Conservation (phyloP, 2,888 invertebrate species). For the Volucella zonaria region DNA sequence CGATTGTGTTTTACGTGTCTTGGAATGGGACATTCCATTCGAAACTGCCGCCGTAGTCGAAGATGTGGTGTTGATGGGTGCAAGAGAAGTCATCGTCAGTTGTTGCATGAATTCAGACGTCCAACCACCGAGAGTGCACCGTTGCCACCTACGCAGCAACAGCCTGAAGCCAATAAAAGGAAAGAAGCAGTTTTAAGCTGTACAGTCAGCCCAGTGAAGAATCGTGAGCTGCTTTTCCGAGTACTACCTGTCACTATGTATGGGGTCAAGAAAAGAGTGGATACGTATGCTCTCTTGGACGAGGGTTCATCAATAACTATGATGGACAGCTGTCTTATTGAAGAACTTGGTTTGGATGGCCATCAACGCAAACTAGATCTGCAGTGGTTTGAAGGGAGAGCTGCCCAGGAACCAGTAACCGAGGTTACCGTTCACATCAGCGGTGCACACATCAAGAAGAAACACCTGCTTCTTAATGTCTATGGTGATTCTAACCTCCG, state of each 20-base stretch:
- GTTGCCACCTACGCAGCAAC: too few relatives aligned
- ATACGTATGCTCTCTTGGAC: too few relatives aligned
- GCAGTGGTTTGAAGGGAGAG: constrained; percentile 63
- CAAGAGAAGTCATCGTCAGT: constrained; percentile 23
- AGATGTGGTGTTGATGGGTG: constrained; percentile 32
- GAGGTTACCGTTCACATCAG: constrained; percentile 58
- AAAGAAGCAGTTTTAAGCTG: too few relatives aligned
- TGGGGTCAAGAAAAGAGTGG: constrained; percentile 36
- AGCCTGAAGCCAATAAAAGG: too few relatives aligned
- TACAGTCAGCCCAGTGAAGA: too few relatives aligned
- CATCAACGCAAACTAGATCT: constrained; percentile 8
- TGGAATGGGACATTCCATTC: constrained; percentile 23
- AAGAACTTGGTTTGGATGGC: too few relatives aligned
- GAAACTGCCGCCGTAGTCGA: constrained; percentile 10
- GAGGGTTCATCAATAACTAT: too few relatives aligned
- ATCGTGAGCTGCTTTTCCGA: too few relatives aligned
- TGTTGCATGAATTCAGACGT: constrained; percentile 21
- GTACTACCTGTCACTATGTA: constrained; percentile 58
- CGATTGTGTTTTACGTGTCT: neutral
- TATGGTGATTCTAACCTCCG: constrained; percentile 27
- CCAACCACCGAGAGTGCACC: neutral
- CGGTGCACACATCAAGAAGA: constrained; percentile 31
- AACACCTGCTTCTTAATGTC: constrained; percentile 26
- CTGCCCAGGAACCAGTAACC: constrained; percentile 44
- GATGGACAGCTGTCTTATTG: too few relatives aligned